Conservation (phyloP, 2,888 invertebrate species). For the Sussaba pulchella region DNA sequence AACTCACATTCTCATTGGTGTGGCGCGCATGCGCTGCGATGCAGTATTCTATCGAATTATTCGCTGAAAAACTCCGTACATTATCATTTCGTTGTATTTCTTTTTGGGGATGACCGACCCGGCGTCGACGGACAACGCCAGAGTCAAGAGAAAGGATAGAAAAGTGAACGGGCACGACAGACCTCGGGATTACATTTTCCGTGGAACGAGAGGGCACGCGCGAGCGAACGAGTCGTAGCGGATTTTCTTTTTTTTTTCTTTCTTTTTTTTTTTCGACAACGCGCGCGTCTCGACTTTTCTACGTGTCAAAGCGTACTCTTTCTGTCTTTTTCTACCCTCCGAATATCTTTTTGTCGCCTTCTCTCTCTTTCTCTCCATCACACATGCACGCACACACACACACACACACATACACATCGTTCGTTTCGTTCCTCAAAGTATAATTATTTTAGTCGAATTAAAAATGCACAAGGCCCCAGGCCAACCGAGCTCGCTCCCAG, state of each 20-base stretch:
- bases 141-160: constrained; percentile 43
- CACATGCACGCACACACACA: background rate
- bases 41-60: too few relatives aligned
- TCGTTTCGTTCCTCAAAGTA: constrained; percentile 77
- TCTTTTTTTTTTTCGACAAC: constrained; percentile 40
- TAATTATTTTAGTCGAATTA: constrained; percentile 83
- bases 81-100: constrained; percentile 66
- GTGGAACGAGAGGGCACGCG: constrained; percentile 73
- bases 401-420: constrained; percentile 22
- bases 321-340: constrained; percentile 51
- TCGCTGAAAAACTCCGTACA: too few relatives aligned
- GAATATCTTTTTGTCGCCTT: constrained; percentile 32
- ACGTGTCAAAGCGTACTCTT: constrained; percentile 79
- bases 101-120: constrained; percentile 50
- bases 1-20: background rate
- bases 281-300: constrained; percentile 74
- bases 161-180: constrained; percentile 37
- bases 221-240: constrained; percentile 69
- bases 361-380: background rate
- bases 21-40: too few relatives aligned
- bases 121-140: constrained; percentile 12
- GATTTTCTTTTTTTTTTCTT: constrained; percentile 53
- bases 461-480: constrained; percentile 79
- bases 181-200: constrained; percentile 76
- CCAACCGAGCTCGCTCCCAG: constrained; percentile 61